Evolutionary conservation across 2,113 vertebrate genomes (phyloP).

Genomic region (Thinocorus orbignyianus): DNA sequence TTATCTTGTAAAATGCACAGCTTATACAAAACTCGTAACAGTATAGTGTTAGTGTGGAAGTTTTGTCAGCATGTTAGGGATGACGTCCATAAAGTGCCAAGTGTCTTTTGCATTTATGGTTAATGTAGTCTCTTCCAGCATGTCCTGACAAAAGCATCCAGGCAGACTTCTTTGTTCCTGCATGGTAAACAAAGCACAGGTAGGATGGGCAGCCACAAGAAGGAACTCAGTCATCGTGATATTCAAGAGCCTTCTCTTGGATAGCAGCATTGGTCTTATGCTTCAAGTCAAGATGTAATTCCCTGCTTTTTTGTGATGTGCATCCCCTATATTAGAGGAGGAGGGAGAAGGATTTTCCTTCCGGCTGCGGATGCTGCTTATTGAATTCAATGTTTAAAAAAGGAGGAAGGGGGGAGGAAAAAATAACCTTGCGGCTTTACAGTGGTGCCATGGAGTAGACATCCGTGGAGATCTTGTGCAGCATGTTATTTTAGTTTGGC

Average conservation of each 20-base stretch:
- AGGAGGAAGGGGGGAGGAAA: too few species aligned
- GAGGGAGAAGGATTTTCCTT: neutral
- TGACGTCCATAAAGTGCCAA: neutral
- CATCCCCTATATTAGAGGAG: accelerated
- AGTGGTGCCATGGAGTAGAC: neutral
- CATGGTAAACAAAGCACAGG: accelerated
- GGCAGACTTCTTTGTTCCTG: neutral
- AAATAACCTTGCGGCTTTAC: neutral
- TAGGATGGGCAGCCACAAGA: neutral
- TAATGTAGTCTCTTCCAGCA: accelerated
- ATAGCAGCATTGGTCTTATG: neutral
- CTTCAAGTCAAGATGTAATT: neutral
- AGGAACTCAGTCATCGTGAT: neutral
- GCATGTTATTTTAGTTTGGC: neutral
- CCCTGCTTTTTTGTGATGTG: accelerated
- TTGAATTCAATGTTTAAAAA: neutral
- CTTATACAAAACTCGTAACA: neutral
- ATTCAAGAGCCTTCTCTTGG: neutral
- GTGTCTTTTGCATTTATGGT: neutral
- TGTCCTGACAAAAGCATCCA: neutral
- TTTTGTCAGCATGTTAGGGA: slow-evolving; percentile 34
- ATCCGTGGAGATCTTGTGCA: neutral
- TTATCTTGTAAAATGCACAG: neutral
- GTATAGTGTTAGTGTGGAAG: neutral
- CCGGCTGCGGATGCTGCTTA: accelerated